Conservation (phyloP, 2,888 invertebrate species). For the Microdon myrmicae region DNA sequence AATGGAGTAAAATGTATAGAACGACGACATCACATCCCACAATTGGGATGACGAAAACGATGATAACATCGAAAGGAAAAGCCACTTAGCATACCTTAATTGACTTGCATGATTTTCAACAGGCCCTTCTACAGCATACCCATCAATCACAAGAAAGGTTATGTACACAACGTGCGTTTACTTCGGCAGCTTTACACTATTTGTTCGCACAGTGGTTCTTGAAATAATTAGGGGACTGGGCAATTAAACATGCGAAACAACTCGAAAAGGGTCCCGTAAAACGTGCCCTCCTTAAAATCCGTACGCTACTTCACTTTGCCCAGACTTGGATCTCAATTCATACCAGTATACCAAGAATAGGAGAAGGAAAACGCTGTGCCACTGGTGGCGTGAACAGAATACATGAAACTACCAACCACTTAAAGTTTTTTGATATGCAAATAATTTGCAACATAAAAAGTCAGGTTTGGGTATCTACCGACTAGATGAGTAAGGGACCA, state of each 20-base stretch:
- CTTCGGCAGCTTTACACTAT: constrained; percentile 21
- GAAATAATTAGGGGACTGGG: constrained; percentile 15
- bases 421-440: constrained; percentile 23
- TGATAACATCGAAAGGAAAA: constrained; percentile 50
- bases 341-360: no score
- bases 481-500: no score
- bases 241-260: constrained; percentile 27
- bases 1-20: constrained; percentile 16
- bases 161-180: constrained; percentile 40
- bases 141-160: no score
- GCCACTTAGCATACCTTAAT: constrained; percentile 52
- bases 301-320: no score
- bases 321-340: no score
- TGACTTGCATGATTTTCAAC: constrained; percentile 47
- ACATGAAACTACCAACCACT: constrained; percentile 26
- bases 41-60: constrained; percentile 22
- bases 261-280: neutral
- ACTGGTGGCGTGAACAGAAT: no score
- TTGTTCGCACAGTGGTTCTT: constrained; percentile 7
- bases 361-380: constrained; percentile 7
- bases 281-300: no score
- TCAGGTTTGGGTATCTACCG: no score
- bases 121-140: constrained; percentile 21
- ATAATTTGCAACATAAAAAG: constrained; percentile 9
- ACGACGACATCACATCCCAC: constrained; percentile 6